phyloP scores from a whole-genome alignment of 2,797 vertebrate genomes.

The Spinus olivaceus region DNA sequence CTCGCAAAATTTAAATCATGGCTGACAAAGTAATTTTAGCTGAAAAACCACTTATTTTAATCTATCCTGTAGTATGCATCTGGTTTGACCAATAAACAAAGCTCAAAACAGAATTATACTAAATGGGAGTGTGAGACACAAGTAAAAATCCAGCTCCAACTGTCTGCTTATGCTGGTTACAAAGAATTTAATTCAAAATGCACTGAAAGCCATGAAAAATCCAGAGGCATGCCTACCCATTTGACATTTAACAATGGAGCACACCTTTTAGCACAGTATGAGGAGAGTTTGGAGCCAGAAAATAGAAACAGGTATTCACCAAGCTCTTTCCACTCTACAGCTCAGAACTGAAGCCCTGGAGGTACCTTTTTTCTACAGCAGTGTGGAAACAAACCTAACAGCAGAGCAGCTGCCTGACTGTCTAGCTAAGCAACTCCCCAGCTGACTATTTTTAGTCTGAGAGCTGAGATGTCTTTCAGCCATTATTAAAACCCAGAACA shows the following conservation, averaged over 20 bases:
- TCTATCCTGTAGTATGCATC: not conserved
- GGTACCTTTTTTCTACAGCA: not conserved
- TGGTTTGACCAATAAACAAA: not conserved
- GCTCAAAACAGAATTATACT: not conserved
- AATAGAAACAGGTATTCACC: not conserved
- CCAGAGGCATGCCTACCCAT: not conserved
- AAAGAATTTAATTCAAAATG: not conserved
- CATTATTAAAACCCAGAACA: not conserved
- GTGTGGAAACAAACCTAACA: not conserved
- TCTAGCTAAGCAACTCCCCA: not conserved
- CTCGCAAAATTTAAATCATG: not conserved
- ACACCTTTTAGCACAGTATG: not conserved
- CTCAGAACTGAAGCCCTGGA: not conserved
- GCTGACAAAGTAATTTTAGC: not conserved
- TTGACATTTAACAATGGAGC: not conserved
- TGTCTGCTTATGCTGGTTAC: not conserved
- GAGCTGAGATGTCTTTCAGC: not conserved
- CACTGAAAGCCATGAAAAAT: not conserved
- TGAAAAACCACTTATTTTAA: not conserved
- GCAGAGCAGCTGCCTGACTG: not conserved
- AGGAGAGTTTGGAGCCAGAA: not conserved
- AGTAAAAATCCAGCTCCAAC: not conserved
- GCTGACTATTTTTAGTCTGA: not conserved
- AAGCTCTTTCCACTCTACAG: not conserved
- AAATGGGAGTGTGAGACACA: not conserved